Evolutionary conservation across 2,888 invertebrate species (phyloP).

Genomic region (Carpatolechia fugitivella): DNA sequence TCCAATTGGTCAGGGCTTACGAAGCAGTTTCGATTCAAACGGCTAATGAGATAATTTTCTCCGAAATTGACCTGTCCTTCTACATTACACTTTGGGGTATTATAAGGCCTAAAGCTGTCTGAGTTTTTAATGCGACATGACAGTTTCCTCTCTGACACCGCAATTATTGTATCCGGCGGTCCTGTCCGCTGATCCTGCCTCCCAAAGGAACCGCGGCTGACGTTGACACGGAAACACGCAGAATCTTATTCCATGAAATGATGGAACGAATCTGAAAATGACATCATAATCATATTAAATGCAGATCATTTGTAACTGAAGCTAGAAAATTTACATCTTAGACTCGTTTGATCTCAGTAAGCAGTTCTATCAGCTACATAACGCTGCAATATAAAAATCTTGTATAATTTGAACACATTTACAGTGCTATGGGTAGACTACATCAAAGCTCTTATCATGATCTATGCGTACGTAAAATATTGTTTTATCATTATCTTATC

Average conservation of each 20-base stretch:
- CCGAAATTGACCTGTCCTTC: neutral
- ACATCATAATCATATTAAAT: conserved; percentile 13
- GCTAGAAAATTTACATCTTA: neutral
- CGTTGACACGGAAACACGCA: conserved; percentile 4
- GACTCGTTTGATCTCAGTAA: neutral
- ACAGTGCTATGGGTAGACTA: too few relatives aligned
- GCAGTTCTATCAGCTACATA: too few relatives aligned
- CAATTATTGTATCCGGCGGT: conserved; percentile 8
- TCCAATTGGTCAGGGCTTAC: conserved; percentile 30
- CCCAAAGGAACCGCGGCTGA: conserved; percentile 9
- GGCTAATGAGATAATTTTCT: conserved; percentile 8
- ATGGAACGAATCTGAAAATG: conserved; percentile 14
- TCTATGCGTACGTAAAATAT: too few relatives aligned
- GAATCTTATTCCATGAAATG: conserved; percentile 9
- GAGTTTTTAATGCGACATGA: neutral
- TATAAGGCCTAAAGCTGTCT: neutral
- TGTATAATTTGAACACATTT: too few relatives aligned
- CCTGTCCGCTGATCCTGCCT: neutral
- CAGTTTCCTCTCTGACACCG: neutral
- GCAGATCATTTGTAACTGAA: neutral
- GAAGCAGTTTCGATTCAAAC: neutral
- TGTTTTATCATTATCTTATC: too few relatives aligned
- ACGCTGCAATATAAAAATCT: too few relatives aligned
- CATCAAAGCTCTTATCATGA: too few relatives aligned
- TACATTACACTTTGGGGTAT: neutral